Base-by-base conservation (phyloP, 2,113 vertebrate genomes). In the Carassius auratus region DNA sequence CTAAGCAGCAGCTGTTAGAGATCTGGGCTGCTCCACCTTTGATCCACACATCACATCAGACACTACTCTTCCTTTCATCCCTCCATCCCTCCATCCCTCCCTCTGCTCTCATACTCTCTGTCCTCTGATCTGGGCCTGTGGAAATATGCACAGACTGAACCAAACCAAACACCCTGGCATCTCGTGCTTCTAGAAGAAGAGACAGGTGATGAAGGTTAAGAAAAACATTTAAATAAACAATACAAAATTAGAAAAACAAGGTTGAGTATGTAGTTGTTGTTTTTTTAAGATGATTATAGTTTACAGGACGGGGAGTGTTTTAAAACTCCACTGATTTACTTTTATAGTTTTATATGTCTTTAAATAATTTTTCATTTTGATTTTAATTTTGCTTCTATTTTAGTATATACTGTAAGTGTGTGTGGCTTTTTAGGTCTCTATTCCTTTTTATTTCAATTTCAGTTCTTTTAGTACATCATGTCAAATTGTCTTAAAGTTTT, bases 11-110 rank as follows among this genome's bases (percentile, higher is more conserved):
- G 78, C 52, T 80, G 10, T 85, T 38, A 86, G 55, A n/a, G 36
- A 61, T 48, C 71, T 77, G 48, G 81, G 82, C 62, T 84, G 66
- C 77, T 84, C 55, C 59, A 87, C 86, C 81, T 82, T 87, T 87
- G 82, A 84, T 87, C 82, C 61, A 19, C 61, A 59, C 76, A 66
- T 64, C 78, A 80, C 78, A 48, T 48, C 84, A 86, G 15, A 85
- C 36, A n/a, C 36, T 55, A 3, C 76, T 73, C 15, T 30, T 86
- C 52, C 81, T 87, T 87, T 87, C 38, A 87, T 80, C 84, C 50
- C 9, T 73, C 59, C n/a, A n/a, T n/a, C n/a, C n/a, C n/a, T n/a
- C n/a, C 61, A 2, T 82, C 23, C 0, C 48, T 19, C 42, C 57
- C 73, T 86, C 52, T 74, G 19, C 61, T 17, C 7, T 85, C 50